phyloP scores from a whole-genome alignment of 2,888 invertebrate genomes.

The Conops quadrifasciatus region DNA sequence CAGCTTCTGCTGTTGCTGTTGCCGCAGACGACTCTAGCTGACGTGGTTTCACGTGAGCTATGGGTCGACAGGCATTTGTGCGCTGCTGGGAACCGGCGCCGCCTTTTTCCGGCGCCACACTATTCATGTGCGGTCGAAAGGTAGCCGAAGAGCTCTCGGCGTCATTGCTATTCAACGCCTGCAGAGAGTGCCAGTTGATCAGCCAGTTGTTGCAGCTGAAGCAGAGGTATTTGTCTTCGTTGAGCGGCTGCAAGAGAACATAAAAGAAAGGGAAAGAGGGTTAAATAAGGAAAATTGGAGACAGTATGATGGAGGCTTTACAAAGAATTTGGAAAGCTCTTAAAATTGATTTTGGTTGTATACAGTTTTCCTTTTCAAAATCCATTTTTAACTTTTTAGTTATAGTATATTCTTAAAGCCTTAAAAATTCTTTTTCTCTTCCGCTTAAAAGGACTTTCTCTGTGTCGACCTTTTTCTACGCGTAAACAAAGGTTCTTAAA shows the following conservation, averaged over 20 bases:
- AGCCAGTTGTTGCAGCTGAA: constrained; percentile 65
- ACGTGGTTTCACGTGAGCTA: constrained; percentile 49
- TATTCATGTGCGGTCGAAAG: constrained; percentile 58
- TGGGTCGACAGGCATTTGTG: constrained; percentile 41
- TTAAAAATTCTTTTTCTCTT: neutral
- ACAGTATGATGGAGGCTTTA: neutral
- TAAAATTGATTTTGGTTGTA: neutral
- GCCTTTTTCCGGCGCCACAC: constrained; percentile 46
- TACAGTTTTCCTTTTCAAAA: too few relatives aligned
- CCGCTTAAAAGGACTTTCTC: neutral
- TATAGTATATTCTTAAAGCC: neutral
- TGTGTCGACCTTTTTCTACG: too few relatives aligned
- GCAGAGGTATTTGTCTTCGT: constrained; percentile 64
- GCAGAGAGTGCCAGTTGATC: constrained; percentile 65
- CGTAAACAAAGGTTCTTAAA: too few relatives aligned
- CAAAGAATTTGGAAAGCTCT: neutral
- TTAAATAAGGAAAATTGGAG: constrained; percentile 15
- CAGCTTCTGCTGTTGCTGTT: neutral
- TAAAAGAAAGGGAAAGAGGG: too few relatives aligned
- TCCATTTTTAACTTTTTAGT: neutral
- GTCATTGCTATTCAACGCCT: constrained; percentile 62
- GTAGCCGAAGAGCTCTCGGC: constrained; percentile 58
- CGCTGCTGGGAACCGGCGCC: constrained; percentile 29
- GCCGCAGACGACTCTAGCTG: constrained; percentile 15
- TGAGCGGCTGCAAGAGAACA: constrained; percentile 58